Evolutionary conservation across 1,140 invertebrate genomes (phyloP).

Genomic region (Philotrypesis tridentata): DNA sequence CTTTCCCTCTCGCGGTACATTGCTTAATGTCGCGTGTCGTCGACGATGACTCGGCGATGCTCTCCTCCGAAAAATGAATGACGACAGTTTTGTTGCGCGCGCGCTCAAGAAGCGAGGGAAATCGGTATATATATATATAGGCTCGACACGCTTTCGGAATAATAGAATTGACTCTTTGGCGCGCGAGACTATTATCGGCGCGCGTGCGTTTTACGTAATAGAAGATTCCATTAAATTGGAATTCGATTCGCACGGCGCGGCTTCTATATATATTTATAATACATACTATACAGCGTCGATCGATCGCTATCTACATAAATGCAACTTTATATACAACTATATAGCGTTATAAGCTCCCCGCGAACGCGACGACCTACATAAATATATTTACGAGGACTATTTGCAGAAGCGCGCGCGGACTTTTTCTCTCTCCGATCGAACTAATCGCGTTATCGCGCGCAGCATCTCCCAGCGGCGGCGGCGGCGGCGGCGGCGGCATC

Average conservation of each 20-base stretch:
- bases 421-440: background rate
- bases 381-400: background rate
- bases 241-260: conserved; percentile 4
- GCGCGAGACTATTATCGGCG: no score
- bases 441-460: background rate
- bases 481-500: background rate
- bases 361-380: background rate
- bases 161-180: no score
- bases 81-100: background rate
- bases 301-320: background rate
- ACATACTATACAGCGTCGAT: no score
- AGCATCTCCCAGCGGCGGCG: background rate
- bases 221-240: conserved; percentile 17
- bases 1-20: background rate
- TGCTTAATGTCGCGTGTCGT: no score
- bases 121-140: no score
- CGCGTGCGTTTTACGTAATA: conserved; percentile 4
- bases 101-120: no score
- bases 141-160: no score
- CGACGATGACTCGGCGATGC: no score
- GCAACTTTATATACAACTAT: background rate
- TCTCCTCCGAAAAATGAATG: no score
- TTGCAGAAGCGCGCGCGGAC: background rate
- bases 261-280: no score
- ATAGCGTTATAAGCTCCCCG: no score